A percentile compares a stretch with the other conserved stretches of the same genome.
Conservation (phyloP, 2,888 invertebrate genomes). For the Cabera pusaria region DNA sequence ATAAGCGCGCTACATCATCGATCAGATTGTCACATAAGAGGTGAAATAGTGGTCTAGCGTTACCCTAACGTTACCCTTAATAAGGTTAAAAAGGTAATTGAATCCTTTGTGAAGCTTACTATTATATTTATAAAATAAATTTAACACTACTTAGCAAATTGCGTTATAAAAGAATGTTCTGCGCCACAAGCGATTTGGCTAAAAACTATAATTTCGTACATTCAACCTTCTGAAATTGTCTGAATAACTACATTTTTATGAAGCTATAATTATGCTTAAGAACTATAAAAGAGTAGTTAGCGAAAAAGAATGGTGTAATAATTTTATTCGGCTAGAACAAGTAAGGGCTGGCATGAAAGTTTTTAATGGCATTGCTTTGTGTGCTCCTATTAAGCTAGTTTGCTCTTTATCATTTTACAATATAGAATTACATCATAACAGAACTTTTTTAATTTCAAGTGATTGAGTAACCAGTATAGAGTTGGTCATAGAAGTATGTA, state of each 20-base stretch:
- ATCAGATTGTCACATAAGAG: too few species aligned
- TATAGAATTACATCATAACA: too few species aligned
- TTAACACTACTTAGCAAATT: too few species aligned
- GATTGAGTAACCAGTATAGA: too few species aligned
- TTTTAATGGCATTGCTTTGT: conserved; percentile 12
- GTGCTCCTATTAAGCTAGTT: conserved; percentile 11
- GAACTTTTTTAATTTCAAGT: too few species aligned
- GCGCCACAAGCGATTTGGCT: conserved; percentile 16
- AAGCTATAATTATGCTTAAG: conserved; percentile 36
- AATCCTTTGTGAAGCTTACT: too few species aligned
- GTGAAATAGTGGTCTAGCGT: too few species aligned
- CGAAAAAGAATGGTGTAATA: conserved; percentile 36
- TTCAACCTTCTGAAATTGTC: conserved; percentile 6
- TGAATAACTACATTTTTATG: conserved; percentile 34
- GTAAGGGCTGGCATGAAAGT: conserved; percentile 14
- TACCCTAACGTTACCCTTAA: too few species aligned
- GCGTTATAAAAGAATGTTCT: background rate
- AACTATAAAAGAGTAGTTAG: conserved; percentile 39
- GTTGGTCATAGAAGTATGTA: too few species aligned
- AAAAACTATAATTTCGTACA: conserved; percentile 11
- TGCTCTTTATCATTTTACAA: conserved; percentile 1
- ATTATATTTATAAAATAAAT: too few species aligned
- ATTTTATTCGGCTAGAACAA: conserved; percentile 35
- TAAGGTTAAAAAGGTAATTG: too few species aligned
- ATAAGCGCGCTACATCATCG: too few species aligned